Evolutionary conservation across 2,113 vertebrate genomes (phyloP).

Genomic region (Planiliza haematocheilus): DNA sequence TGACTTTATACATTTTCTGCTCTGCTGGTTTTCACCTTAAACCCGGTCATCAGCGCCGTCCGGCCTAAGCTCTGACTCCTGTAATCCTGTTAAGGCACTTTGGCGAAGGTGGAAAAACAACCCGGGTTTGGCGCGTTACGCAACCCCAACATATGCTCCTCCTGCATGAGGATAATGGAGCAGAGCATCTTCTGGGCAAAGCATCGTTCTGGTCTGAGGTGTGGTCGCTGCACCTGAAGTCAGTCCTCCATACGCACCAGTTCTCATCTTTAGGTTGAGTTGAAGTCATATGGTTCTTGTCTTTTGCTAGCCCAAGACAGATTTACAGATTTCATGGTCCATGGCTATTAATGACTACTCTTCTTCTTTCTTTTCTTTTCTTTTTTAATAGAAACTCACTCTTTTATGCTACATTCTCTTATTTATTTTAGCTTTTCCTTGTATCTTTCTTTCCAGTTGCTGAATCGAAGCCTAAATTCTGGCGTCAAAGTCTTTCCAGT

Average conservation of each 20-base stretch:
- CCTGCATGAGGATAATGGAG: not conserved
- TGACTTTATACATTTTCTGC: not conserved
- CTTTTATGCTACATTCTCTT: too few relatives aligned
- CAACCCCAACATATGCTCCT: constrained; percentile 8
- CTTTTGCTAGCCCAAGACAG: too few relatives aligned
- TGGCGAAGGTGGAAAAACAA: constrained; percentile 11
- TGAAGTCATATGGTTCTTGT: too few relatives aligned
- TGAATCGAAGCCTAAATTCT: too few relatives aligned
- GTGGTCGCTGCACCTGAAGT: not conserved
- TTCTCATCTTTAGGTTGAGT: not conserved
- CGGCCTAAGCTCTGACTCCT: constrained; percentile 3
- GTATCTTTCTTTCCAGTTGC: too few relatives aligned
- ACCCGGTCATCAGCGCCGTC: constrained; percentile 7
- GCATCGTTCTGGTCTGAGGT: too few relatives aligned
- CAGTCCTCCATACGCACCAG: constrained; percentile 48
- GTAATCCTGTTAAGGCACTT: constrained; percentile 43
- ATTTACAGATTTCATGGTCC: too few relatives aligned
- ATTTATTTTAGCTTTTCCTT: too few relatives aligned
- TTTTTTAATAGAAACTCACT: too few relatives aligned
- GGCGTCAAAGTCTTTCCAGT: too few relatives aligned
- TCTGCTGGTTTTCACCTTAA: constrained; percentile 3
- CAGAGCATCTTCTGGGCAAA: constrained; percentile 1
- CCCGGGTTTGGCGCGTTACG: not conserved
- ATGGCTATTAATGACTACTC: too few relatives aligned
- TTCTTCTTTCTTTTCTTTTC: too few relatives aligned